These are phyloP conservation scores for Mycteria americana DNA, from an alignment of 2,797 vertebrate genomes.

Conservation along the genomic window DNA sequence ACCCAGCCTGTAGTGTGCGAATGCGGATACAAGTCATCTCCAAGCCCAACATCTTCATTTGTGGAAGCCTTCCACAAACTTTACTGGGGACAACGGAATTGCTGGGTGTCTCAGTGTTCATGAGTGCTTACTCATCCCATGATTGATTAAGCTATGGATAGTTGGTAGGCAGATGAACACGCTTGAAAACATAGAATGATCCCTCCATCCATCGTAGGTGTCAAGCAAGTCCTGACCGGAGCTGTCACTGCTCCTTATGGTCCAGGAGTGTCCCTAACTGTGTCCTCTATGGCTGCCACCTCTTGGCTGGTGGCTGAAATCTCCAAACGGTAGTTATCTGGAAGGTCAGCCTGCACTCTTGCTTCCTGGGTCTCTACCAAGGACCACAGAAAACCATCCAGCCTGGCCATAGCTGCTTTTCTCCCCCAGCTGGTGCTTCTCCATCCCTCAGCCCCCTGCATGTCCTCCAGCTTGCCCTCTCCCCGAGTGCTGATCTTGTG, in stretches of 20 bases:
- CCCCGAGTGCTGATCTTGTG: background rate
- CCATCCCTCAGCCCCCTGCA: fast-evolving
- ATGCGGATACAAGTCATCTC: background rate
- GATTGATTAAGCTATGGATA: background rate
- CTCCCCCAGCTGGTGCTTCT: fast-evolving
- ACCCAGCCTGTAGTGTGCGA: background rate
- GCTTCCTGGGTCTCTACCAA: background rate
- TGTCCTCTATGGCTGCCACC: background rate
- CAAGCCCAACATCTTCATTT: background rate
- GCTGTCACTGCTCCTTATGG: background rate
- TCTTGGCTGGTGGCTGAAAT: background rate
- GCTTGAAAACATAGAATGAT: background rate
- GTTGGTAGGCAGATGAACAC: background rate
- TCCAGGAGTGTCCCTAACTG: background rate
- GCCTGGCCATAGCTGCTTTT: background rate
- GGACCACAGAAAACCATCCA: background rate
- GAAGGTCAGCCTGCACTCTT: background rate
- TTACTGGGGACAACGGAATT: background rate
- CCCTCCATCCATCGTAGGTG: background rate
- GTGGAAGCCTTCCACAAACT: background rate
- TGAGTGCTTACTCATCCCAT: background rate
- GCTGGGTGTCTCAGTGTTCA: background rate
- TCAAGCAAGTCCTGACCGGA: background rate
- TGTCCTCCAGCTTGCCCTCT: background rate
- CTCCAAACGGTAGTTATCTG: background rate